Percentiles rank a stretch among this genome's conserved stretches.
Conservation (phyloP, 2,888 invertebrate genomes). For the Pollenia amentaria region DNA sequence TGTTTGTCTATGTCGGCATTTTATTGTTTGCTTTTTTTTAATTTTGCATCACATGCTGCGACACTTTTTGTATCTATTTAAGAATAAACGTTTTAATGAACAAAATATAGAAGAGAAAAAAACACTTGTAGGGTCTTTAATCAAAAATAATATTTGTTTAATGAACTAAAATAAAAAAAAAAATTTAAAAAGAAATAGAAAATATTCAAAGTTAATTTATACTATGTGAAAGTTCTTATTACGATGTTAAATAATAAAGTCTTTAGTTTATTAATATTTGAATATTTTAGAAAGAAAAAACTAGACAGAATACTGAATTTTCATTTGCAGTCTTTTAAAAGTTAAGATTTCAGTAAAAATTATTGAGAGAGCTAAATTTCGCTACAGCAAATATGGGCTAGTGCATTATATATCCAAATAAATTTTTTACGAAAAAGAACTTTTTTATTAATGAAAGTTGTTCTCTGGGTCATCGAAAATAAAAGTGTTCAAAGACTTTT, state of each 20-base stretch:
- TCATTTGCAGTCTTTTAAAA: no score
- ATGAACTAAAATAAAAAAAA: not conserved
- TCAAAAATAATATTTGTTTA: not conserved
- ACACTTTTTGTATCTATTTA: slow-evolving; percentile 26
- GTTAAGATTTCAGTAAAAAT: no score
- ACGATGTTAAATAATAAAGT: not conserved
- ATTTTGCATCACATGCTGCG: slow-evolving; percentile 37
- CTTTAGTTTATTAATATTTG: no score
- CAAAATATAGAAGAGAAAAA: not conserved
- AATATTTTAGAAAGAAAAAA: no score
- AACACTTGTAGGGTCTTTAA: not conserved
- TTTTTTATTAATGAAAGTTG: no score
- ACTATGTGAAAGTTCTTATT: not conserved
- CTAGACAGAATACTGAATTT: no score
- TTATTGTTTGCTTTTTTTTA: not conserved
- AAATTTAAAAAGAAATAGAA: not conserved
- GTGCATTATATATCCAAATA: no score
- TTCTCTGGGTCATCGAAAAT: no score
- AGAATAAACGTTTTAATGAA: slow-evolving; percentile 16
- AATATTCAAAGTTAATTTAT: not conserved
- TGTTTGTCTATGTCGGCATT: not conserved
- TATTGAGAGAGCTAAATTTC: no score
- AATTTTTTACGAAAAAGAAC: no score
- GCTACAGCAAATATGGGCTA: no score
- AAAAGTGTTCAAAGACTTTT: no score